Conservation (phyloP, 1,140 invertebrate species). For the Himalopsyche phryganea region DNA sequence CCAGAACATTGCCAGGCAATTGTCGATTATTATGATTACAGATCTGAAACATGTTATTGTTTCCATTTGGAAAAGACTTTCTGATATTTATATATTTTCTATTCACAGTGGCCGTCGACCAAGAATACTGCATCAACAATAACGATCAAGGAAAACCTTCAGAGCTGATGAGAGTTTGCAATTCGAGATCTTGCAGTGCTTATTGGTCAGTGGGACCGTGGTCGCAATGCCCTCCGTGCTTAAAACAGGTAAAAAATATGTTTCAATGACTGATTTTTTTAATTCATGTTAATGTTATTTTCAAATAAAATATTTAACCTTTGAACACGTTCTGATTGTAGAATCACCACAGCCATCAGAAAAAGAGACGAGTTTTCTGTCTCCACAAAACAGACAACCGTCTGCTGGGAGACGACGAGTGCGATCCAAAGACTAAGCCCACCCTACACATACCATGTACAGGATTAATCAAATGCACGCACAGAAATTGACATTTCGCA, state of each 20-base stretch:
- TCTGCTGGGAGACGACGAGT: conserved; percentile 41
- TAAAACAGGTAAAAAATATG: conserved; percentile 21
- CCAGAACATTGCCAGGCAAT: no score
- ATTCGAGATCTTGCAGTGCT: conserved; percentile 66
- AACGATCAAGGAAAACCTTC: conserved; percentile 59
- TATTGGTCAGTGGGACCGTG: conserved; percentile 77
- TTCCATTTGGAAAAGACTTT: no score
- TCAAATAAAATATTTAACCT: no score
- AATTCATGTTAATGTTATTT: no score
- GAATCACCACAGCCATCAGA: conserved; percentile 34
- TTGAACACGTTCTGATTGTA: no score
- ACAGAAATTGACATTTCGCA: conserved; percentile 12
- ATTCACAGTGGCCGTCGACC: conserved; percentile 56
- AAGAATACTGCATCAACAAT: conserved; percentile 60
- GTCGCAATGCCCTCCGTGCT: conserved; percentile 66
- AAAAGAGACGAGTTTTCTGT: conserved; percentile 44
- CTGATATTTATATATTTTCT: not conserved
- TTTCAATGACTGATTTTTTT: not conserved
- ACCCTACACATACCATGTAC: conserved; percentile 40
- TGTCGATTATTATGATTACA: no score
- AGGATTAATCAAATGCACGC: conserved; percentile 44
- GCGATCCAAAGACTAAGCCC: conserved; percentile 41
- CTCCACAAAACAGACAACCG: conserved; percentile 42
- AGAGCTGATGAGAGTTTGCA: conserved; percentile 60
- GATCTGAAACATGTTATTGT: no score